phyloP scores from a whole-genome alignment of 2,888 invertebrate species.

The Cheilosia pagana region DNA sequence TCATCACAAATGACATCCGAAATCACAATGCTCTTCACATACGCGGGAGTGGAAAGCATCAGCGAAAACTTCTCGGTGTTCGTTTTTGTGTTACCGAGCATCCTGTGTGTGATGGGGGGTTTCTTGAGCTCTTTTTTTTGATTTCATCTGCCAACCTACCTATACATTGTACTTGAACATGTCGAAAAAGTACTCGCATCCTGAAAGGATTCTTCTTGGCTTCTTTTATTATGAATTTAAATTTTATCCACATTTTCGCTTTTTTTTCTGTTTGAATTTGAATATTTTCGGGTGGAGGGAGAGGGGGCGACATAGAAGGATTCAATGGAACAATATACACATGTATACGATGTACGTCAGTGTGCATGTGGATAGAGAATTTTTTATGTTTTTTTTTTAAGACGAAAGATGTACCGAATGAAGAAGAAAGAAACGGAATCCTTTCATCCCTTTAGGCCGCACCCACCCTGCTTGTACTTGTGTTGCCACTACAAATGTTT shows the following conservation, averaged over 20 bases:
- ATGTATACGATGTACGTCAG: neutral
- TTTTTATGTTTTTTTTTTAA: conserved; percentile 30
- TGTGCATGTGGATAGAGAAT: conserved; percentile 32
- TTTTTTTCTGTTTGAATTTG: conserved; percentile 59
- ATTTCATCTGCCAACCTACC: conserved; percentile 14
- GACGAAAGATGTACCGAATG: conserved; percentile 38
- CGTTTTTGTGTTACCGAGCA: conserved; percentile 44
- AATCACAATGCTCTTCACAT: conserved; percentile 60
- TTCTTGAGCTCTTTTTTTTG: conserved; percentile 61
- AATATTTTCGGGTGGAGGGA: conserved; percentile 65
- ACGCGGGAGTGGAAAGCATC: conserved; percentile 7
- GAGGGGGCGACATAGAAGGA: conserved; percentile 64
- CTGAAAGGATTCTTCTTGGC: conserved; percentile 64
- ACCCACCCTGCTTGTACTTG: conserved; percentile 70
- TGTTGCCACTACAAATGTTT: conserved; percentile 75
- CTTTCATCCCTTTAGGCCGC: conserved; percentile 74
- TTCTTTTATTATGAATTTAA: conserved; percentile 65
- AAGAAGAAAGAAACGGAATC: conserved; percentile 57
- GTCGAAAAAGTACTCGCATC: conserved; percentile 70
- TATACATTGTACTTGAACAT: conserved; percentile 66
- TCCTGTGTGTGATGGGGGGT: conserved; percentile 54
- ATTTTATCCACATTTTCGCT: conserved; percentile 23
- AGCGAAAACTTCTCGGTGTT: conserved; percentile 52
- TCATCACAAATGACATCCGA: conserved; percentile 56
- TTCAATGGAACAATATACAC: conserved; percentile 59